Evolutionary conservation across 1,140 invertebrate genomes (phyloP).

Genomic region (Drosophila orosa): DNA sequence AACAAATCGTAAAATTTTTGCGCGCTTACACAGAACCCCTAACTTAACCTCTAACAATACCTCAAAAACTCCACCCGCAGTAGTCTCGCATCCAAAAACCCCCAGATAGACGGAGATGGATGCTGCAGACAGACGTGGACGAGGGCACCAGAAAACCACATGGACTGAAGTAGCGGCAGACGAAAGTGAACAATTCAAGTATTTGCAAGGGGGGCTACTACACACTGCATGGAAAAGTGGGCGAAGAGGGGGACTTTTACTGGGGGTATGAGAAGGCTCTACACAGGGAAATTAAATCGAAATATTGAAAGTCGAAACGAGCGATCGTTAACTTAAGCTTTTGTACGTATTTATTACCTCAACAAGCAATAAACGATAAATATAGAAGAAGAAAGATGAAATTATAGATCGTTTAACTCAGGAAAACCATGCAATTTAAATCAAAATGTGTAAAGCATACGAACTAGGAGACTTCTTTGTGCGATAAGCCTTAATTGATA

Average conservation of each 20-base stretch:
- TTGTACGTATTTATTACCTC: no score
- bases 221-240: background rate
- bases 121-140: constrained; percentile 50
- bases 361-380: background rate
- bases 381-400: background rate
- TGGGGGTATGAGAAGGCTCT: background rate
- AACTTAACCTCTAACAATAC: background rate
- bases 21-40: constrained; percentile 14
- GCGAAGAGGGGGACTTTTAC: no score
- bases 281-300: background rate
- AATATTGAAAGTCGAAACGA: background rate
- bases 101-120: constrained; percentile 31
- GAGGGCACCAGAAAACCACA: constrained; percentile 38
- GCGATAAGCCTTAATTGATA: no score
- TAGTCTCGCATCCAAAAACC: constrained; percentile 25
- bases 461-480: no score
- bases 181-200: constrained; percentile 57
- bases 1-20: constrained; percentile 72
- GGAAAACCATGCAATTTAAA: no score
- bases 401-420: no score
- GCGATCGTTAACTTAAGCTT: no score
- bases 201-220: constrained; percentile 17
- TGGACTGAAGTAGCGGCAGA: constrained; percentile 23
- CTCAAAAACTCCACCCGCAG: background rate
- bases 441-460: no score